Base-by-base conservation (phyloP, 53 echinoderm and acorn worm genomes). In the Stichopus horrens region DNA sequence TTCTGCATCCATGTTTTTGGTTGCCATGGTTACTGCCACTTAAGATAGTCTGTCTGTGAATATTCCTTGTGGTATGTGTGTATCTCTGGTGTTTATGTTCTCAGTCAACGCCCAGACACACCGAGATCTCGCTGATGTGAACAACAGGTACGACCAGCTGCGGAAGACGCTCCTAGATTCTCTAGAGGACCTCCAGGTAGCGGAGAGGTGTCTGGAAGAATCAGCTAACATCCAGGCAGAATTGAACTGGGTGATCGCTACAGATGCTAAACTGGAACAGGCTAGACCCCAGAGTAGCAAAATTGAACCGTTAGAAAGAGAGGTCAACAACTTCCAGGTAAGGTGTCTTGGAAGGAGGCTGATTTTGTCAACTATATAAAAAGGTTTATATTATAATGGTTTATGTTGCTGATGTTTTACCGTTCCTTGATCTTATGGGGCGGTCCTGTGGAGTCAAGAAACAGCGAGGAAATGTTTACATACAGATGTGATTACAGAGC, bases 151-250 rank as follows among this genome's bases (percentile, higher is more conserved):
- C 83, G 93, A 93, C 57, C 90, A 92, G 79, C 89, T 96, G 23
- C 93, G 95, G 63, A 89, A 86, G 82, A 88, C 67, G 14, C 96
- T 96, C 7, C 57, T 75, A 0, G 91, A 90, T 71, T 93, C 92
- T 54, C 90, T 95, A 79, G 96, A 96, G 14, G 96, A 96, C 60
- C 93, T 96, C 18, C 93, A 93, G 66, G 91, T 96, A 5, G 96
- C 96, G 2, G 96, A 93, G 86, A 89, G 95, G 63, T 95, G 95
- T 63, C 85, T 92, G 68, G 96, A 96, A 76, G 95, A 96, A 92
- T 95, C 95, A 6, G 92, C 88, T 57, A 92, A 88, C 19, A 93
- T 95, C 52, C 92, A 93, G 74, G 87, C 89, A 51, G 90, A 89
- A 9, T 88, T 93, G 1, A 93, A 95, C 58, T 96, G 96, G 96